Evolutionary conservation across 2,797 vertebrate genomes (phyloP).

Genomic region (Acanthornis magna): DNA sequence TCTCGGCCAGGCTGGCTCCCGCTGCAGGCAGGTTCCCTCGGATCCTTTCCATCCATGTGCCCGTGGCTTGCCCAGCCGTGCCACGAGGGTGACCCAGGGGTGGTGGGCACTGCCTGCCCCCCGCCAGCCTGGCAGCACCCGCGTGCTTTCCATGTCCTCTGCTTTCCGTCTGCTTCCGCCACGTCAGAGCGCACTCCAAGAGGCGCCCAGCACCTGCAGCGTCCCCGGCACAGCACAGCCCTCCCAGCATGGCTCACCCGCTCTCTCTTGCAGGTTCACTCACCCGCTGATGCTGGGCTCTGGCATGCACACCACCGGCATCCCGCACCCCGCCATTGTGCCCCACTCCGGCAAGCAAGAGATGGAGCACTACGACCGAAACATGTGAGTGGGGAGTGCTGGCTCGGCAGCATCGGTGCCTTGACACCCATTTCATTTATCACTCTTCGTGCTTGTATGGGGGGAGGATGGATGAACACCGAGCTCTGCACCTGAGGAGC

Average conservation of each 20-base stretch:
- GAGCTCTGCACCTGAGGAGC: background rate
- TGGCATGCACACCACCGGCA: conserved; percentile 93
- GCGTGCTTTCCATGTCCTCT: background rate
- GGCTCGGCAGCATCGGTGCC: fast-evolving
- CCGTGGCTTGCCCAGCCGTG: fast-evolving
- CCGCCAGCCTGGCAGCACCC: background rate
- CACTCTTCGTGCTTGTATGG: fast-evolving
- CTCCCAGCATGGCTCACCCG: background rate
- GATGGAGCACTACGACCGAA: conserved; percentile 89
- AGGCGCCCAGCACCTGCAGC: fast-evolving
- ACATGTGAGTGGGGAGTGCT: conserved; percentile 78
- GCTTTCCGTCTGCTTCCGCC: conserved; percentile 27
- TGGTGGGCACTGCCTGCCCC: background rate
- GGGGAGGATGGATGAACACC: background rate
- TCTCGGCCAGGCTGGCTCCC: background rate
- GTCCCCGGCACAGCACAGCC: fast-evolving
- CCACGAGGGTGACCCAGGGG: background rate
- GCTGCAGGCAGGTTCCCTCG: background rate
- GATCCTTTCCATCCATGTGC: background rate
- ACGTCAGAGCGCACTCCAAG: background rate
- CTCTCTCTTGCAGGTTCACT: conserved; percentile 84
- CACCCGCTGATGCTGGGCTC: conserved; percentile 94
- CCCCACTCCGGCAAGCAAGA: conserved; percentile 94
- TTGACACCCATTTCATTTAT: fast-evolving
- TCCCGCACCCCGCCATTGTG: conserved; percentile 95